Conservation (phyloP, 2,797 vertebrate genomes). For the Notoglanidium macrostoma region DNA sequence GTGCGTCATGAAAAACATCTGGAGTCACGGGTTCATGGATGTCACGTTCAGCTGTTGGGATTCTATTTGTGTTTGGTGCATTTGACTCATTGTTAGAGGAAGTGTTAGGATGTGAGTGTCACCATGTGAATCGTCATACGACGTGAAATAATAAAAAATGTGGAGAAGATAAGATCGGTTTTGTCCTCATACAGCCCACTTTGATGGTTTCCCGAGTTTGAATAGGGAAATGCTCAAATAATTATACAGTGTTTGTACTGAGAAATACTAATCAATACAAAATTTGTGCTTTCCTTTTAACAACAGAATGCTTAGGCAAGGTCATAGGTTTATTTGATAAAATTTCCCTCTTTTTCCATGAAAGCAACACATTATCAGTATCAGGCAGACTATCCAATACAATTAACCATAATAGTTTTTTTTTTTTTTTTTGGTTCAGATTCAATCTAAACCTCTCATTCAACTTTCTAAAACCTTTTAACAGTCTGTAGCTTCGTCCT, state of each 20-base stretch:
- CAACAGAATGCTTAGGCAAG: not conserved
- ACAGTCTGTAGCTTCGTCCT: conserved; percentile 39
- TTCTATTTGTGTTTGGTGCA: not conserved
- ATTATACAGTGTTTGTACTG: not conserved
- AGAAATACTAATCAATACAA: not conserved
- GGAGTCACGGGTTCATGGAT: conserved; percentile 10
- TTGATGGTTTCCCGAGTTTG: conserved; percentile 3
- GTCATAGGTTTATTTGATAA: conserved; percentile 56
- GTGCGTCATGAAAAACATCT: conserved; percentile 32
- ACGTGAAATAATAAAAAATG: conserved; percentile 9
- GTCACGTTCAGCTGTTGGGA: not conserved
- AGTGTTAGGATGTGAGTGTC: conserved; percentile 11
- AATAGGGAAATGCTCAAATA: not conserved
- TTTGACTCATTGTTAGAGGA: conserved; percentile 2
- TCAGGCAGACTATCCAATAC: conserved; percentile 43
- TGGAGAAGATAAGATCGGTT: not conserved
- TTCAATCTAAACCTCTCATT: conserved; percentile 28
- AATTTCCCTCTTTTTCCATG: conserved; percentile 50
- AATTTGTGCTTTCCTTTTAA: not conserved
- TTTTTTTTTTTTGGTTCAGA: conserved; percentile 30
- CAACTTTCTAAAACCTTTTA: conserved; percentile 30
- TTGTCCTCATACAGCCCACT: conserved; percentile 14
- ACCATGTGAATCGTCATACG: conserved; percentile 16
- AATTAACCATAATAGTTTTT: conserved; percentile 14
- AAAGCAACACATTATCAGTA: conserved; percentile 37